Evolutionary conservation across 2,888 invertebrate genomes (phyloP), one percentile per base, ranked within the genome.

Genomic region (Axea sp.): DNA sequence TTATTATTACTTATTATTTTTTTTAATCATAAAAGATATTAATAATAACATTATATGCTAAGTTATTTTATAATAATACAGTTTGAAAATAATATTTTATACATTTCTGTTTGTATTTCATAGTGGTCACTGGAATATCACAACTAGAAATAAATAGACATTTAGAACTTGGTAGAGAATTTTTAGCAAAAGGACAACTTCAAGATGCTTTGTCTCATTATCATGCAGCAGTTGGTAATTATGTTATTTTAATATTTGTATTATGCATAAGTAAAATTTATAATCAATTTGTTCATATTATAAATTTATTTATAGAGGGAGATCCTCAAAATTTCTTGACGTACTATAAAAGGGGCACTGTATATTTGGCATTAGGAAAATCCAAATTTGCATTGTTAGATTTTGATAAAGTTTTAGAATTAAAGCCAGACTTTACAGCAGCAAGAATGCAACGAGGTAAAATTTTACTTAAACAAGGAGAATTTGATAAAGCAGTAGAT

Each of bases 131-230:
- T 35, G 65, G 75, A 11, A 60, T 67, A 39, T 51, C 65, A 35
- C 57, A 67, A 26, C n/a, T 24, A 43, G 75, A 76, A 28, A 30
- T 98, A 75, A 94, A 96, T 82, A 94, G 93, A 84, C 98, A 99
- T 90, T 90, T 99, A 87, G 96, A 98, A 87, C 89, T 97, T 88
- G 99, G 99, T 0, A 95, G 94, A 85, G 94, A 96, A 85, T 94
- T 97, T 88, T 89, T 99, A 81, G 94, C 96, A 30, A 93, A 93
- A 78, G 98, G 98, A 22, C 97, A 99, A 87, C 91, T 98, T 75
- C 93, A 96, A 39, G 99, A 99, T 89, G 99, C 99, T 5, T 89
- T 99, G 45, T 95, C 96, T 69, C 98, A 99, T 87, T 99, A 97
- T 89, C 98, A 99, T 90, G 95, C 96, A 73, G 99, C 99, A 80